Evolutionary conservation across 1,140 invertebrate genomes (phyloP).

Genomic region (Colletes latitarsis): DNA sequence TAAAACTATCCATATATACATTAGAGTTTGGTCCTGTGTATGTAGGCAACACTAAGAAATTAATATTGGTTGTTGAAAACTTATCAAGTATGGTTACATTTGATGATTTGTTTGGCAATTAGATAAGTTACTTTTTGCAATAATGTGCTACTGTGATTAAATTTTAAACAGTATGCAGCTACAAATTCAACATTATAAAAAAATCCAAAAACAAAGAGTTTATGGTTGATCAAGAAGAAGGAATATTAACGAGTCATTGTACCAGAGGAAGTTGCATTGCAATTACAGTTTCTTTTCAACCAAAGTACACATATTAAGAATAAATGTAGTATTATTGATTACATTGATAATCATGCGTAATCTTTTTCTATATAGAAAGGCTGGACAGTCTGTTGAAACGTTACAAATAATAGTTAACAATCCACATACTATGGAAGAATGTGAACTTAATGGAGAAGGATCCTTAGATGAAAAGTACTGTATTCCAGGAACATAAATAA

Average conservation of each 20-base stretch:
- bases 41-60: slow-evolving; percentile 42
- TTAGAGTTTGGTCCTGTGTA: slow-evolving; percentile 55
- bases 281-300: slow-evolving; percentile 46
- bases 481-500: slow-evolving; percentile 10
- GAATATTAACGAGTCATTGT: background rate
- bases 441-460: slow-evolving; percentile 42
- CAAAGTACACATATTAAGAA: slow-evolving; percentile 43
- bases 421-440: slow-evolving; percentile 30
- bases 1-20: slow-evolving; percentile 46
- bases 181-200: slow-evolving; percentile 30
- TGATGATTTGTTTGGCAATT: background rate
- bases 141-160: background rate
- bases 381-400: slow-evolving; percentile 2
- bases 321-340: background rate
- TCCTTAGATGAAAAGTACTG: slow-evolving; percentile 42
- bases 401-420: slow-evolving; percentile 36
- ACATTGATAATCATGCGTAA: background rate
- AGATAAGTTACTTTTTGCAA: background rate
- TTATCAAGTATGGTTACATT: slow-evolving; percentile 46
- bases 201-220: slow-evolving; percentile 36
- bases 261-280: background rate
- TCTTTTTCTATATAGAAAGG: slow-evolving; percentile 9
- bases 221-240: slow-evolving; percentile 23
- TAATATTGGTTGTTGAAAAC: slow-evolving; percentile 51
- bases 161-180: slow-evolving; percentile 9